Percentiles rank a stretch among this genome's conserved stretches.
These are phyloP conservation scores for Emmelina monodactyla DNA, from an alignment of 2,888 invertebrate species.

Conservation along the genomic window DNA sequence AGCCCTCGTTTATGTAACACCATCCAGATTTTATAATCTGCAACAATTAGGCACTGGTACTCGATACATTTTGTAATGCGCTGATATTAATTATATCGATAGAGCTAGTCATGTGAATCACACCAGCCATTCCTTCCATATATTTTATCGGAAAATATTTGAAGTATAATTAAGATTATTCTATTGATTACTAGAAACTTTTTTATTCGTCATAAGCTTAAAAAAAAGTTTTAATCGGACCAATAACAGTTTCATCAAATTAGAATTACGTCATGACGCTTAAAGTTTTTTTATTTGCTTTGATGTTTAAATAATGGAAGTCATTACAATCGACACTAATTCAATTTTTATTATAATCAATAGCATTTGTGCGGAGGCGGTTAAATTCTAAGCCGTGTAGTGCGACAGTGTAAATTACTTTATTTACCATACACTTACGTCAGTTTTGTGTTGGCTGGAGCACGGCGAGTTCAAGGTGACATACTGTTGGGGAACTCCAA, in stretches of 20 bases:
- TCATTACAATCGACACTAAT: constrained; percentile 9
- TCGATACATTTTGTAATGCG: too few relatives aligned
- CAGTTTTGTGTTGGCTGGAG: constrained; percentile 28
- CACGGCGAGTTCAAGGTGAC: constrained; percentile 52
- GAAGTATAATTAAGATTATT: too few relatives aligned
- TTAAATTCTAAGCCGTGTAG: constrained; percentile 17
- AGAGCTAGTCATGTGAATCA: too few relatives aligned
- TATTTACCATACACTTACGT: constrained; percentile 53
- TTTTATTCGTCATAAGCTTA: too few relatives aligned
- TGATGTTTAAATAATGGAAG: constrained; percentile 19
- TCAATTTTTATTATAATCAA: constrained; percentile 9
- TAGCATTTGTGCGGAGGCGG: constrained; percentile 24
- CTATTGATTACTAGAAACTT: too few relatives aligned
- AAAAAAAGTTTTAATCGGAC: too few relatives aligned
- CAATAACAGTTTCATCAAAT: too few relatives aligned
- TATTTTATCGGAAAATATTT: too few relatives aligned
- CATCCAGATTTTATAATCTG: neutral
- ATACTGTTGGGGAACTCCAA: constrained; percentile 21
- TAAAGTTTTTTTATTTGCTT: constrained; percentile 10
- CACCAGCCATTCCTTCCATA: too few relatives aligned
- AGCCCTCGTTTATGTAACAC: constrained; percentile 1
- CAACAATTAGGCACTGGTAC: too few relatives aligned
- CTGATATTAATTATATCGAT: too few relatives aligned
- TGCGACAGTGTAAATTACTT: constrained; percentile 34
- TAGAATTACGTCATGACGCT: neutral